phyloP scores from a whole-genome alignment of 2,113 vertebrate species.

The Megaptera novaeangliae region DNA sequence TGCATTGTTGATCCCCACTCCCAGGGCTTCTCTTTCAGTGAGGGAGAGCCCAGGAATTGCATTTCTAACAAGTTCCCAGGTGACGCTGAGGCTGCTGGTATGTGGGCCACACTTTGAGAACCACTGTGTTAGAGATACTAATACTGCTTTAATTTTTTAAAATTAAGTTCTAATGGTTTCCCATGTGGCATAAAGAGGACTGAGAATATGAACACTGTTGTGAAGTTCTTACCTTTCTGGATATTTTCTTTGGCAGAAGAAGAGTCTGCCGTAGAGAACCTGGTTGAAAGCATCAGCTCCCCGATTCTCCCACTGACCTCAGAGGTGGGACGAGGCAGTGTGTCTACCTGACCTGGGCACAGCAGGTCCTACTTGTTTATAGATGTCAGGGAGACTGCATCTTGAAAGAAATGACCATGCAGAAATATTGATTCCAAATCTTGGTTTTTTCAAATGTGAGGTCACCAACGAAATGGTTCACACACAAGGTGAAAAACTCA shows the following conservation, averaged over 20 bases:
- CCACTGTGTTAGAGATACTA: background rate
- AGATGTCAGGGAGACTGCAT: background rate
- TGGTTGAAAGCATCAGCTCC: background rate
- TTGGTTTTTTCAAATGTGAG: background rate
- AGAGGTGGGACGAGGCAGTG: background rate
- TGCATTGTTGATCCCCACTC: background rate
- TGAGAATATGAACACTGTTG: background rate
- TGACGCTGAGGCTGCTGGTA: background rate
- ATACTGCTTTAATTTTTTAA: background rate
- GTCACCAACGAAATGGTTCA: background rate
- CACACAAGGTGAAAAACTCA: background rate
- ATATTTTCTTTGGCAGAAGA: background rate
- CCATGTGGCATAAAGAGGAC: background rate
- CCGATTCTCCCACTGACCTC: background rate
- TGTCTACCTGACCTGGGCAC: background rate
- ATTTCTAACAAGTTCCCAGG: background rate
- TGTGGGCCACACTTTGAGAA: background rate
- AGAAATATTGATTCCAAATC: background rate
- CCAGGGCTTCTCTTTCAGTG: background rate
- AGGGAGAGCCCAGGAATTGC: background rate
- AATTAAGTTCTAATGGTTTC: background rate
- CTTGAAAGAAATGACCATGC: background rate
- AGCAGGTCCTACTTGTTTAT: background rate
- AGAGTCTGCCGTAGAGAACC: background rate
- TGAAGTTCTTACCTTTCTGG: background rate